A percentile compares a stretch with the other conserved stretches of the same genome.
phyloP scores from a whole-genome alignment of 64 coral and sea anemone species.

The Hydrozoanthus tunicans region DNA sequence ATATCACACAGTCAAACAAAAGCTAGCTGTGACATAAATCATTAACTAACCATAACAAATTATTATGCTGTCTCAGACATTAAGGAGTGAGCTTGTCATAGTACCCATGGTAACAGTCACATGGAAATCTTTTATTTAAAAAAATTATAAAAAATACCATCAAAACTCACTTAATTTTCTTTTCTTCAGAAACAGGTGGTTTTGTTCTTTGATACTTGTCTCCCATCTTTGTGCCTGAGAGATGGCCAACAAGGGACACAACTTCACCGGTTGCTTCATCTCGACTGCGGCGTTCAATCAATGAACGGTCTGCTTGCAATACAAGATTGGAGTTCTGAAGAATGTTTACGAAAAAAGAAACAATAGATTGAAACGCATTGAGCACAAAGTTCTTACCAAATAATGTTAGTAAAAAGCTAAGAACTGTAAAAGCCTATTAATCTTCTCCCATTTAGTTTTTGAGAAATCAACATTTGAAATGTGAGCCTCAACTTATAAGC shows the following conservation, averaged over 20 bases:
- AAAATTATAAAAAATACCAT: too few species aligned
- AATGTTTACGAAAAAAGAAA: not conserved
- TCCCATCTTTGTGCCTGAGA: conserved; percentile 89
- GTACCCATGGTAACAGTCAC: too few species aligned
- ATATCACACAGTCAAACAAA: not conserved
- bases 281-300: conserved; percentile 95
- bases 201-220: conserved; percentile 97
- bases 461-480: too few species aligned
- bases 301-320: conserved; percentile 97
- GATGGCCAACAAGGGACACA: conserved; percentile 88
- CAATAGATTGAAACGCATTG: not conserved
- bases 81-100: too few species aligned
- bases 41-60: too few species aligned
- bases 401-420: too few species aligned
- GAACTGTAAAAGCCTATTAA: too few species aligned
- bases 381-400: not conserved
- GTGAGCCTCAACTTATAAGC: too few species aligned
- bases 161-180: conserved; percentile 89
- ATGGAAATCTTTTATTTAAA: too few species aligned
- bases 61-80: too few species aligned
- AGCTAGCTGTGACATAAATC: too few species aligned
- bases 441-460: too few species aligned
- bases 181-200: conserved; percentile 85
- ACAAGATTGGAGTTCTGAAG: conserved; percentile 99
- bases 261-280: conserved; percentile 99